Evolutionary conservation across 1,140 invertebrate species (phyloP), one percentile per base, ranked within the genome.

Genomic region (Xylocopa sonorina): DNA sequence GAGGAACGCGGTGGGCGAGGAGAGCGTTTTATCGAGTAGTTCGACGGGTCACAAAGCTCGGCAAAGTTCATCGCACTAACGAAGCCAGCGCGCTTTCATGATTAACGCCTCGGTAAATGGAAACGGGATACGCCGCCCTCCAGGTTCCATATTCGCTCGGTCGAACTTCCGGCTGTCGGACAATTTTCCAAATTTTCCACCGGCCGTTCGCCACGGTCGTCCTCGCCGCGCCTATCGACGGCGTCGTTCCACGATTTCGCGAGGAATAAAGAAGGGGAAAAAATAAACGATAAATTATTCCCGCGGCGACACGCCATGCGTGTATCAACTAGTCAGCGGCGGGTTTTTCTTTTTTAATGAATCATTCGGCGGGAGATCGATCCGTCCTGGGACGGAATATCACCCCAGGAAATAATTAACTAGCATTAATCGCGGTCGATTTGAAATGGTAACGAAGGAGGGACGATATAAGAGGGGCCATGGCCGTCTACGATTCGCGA

Each of bases 391-490:
- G 58, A 69, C 66, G 81, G 78, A 69, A 83, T 88, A 87, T 87
- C 83, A 81, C 82, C 60, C 41, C 62, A 60, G 78, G 75, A 74
- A 78, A 84, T 88, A 89, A 89, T 89, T 89, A 88, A 85, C 86
- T 87, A 81, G 80, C 83, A 81, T 89, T 89, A 87, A 89, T 88
- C 84, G 87, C 74, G 80, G 32, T 67, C 78, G 83, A 85, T 87
- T 88, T 85, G 81, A 77, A 88, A 88, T 84, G 81, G 66, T 87
- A 87, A 89, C 73, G 87, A 87, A 81, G 76, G 73, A 60, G 57
- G 77, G 53, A 81, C 77, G 82, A 88, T 85, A 88, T 78, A 77
- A 83, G 73, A 58, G 57, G 6, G 64, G 2, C 18, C 29, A n/a
- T 32, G 2, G 27, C 16, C 75, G 27, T 50, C 50, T 46, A 32